These are phyloP conservation scores for Chydorus sphaericus DNA, from an alignment of 2,888 invertebrate species.

Conservation along the genomic window DNA sequence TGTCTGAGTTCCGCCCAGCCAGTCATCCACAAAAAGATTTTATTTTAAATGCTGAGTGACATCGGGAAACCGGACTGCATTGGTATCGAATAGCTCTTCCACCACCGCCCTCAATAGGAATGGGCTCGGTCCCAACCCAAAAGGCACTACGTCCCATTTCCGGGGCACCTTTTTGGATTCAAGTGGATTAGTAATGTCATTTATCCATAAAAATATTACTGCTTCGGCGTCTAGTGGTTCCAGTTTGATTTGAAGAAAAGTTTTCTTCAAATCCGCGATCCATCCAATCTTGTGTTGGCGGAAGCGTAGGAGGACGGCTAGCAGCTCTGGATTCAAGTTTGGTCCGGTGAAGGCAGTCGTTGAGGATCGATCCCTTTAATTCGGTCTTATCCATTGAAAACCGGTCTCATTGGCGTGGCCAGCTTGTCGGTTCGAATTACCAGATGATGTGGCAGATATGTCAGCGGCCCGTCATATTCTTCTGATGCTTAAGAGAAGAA, in stretches of 20 bases:
- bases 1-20: constrained; percentile 9
- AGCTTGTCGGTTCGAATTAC: not conserved
- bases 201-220: constrained; percentile 3
- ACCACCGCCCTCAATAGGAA: not conserved
- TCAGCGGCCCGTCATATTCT: too few species aligned
- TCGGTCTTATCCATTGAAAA: not conserved
- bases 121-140: not conserved
- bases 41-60: not conserved
- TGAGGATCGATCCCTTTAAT: not conserved
- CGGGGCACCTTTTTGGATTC: not conserved
- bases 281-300: not conserved
- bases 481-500: too few species aligned
- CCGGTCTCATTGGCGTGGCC: too few species aligned
- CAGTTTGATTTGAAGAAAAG: constrained; percentile 5
- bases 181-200: not conserved
- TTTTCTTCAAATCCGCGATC: not conserved
- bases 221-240: not conserved
- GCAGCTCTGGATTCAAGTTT: not conserved
- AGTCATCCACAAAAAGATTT: constrained; percentile 14
- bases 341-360: constrained; percentile 2
- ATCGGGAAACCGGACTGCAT: not conserved
- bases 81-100: not conserved
- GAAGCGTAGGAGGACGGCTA: not conserved
- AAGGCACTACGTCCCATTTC: not conserved
- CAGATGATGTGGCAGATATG: too few species aligned